Base-by-base conservation (phyloP, 2,797 vertebrate genomes). In the Epinephelus coioides region DNA sequence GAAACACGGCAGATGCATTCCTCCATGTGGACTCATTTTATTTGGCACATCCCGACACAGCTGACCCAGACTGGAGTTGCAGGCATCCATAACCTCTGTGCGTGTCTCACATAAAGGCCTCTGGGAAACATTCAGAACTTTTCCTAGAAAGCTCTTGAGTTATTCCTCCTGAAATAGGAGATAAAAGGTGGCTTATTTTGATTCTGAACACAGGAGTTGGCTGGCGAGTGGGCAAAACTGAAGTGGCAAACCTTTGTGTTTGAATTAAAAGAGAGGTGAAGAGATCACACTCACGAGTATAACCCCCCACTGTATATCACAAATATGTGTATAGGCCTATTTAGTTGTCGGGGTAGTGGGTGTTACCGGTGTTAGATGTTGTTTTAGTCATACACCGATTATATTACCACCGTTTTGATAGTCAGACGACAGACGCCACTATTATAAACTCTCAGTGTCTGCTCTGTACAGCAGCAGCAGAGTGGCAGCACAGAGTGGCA, bases 101-200 rank as follows among this genome's bases (percentile, higher is more conserved):
- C 56, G 60, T 27, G 19, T 5, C 74, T 73, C 76, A 76, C 59
- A 71, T 21, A 25, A 23, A 68, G 56, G 18, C n/a, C 81, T 84
- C 59, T 76, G 60, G 75, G 79, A 88, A 82, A 59, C 78, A 75
- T 15, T 86, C 21, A 27, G n/a, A 63, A 40, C 30, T 5, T 71
- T 86, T 89, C 76, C 69, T 90, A 78, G 85, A 87, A 84, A 84
- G 75, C 55, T 66, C 38, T 43, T 15, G 12, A 30, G 78, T 73
- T 63, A 18, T 57, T 23, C 44, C 21, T 12, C 21, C 10, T 68
- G 65, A 63, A 44, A 43, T 7, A 21, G 15, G 34, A 64, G 65
- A 87, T 66, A 30, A 60, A 73, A 55, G 14, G 34, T 70, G 18
- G 9, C 46, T 73, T 23, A 6, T 60, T 77, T 43, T 56, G 14